phyloP scores from a whole-genome alignment of 2,797 vertebrate genomes.

The Sebastes dallii region DNA sequence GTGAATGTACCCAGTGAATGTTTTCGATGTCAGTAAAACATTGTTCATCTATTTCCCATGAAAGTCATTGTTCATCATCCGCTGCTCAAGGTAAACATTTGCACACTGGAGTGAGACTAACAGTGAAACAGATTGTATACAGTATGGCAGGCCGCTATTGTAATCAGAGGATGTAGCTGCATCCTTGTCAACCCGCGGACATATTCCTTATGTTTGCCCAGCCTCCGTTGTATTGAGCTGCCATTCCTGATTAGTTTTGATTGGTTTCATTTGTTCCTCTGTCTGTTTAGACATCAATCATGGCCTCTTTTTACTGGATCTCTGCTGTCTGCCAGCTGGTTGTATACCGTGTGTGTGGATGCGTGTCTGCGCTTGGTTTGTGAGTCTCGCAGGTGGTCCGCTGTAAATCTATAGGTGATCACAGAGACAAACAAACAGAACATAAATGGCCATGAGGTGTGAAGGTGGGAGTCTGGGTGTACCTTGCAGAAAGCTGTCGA shows the following conservation, averaged over 20 bases:
- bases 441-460: slow-evolving; percentile 52
- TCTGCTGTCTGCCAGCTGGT: slow-evolving; percentile 50
- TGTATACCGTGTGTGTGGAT: slow-evolving; percentile 22
- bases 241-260: slow-evolving; percentile 74
- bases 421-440: slow-evolving; percentile 40
- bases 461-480: slow-evolving; percentile 44
- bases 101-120: slow-evolving; percentile 41
- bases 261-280: slow-evolving; percentile 69
- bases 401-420: slow-evolving; percentile 53
- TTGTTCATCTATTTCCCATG: slow-evolving; percentile 39
- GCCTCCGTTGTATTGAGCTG: slow-evolving; percentile 60
- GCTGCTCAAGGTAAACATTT: slow-evolving; percentile 63
- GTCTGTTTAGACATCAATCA: slow-evolving; percentile 72
- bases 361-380: slow-evolving; percentile 5
- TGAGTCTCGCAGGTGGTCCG: slow-evolving; percentile 8
- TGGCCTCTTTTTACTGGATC: slow-evolving; percentile 34
- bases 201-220: slow-evolving; percentile 67
- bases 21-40: slow-evolving; percentile 42
- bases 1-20: slow-evolving; percentile 23
- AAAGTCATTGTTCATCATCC: slow-evolving; percentile 66
- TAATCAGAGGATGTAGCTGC: slow-evolving; percentile 68
- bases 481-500: slow-evolving; percentile 25
- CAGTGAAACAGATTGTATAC: slow-evolving; percentile 56
- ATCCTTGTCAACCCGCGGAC: slow-evolving; percentile 61
- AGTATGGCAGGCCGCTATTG: slow-evolving; percentile 39